Evolutionary conservation across 2,797 vertebrate genomes (phyloP), one percentile per base, ranked within the genome.

Genomic region (Periparus ater): DNA sequence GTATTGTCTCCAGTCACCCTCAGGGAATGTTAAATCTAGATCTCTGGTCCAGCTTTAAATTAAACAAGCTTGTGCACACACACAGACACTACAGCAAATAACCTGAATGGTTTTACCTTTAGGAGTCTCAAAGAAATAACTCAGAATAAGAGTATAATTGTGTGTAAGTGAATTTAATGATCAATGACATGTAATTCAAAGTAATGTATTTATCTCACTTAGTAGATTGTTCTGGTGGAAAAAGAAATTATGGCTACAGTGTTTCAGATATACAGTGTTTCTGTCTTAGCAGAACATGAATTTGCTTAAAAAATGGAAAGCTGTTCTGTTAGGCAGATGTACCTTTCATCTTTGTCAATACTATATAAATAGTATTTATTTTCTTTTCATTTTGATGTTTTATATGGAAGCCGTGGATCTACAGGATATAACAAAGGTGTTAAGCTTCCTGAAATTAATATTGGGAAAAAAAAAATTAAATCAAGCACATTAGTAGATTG

Each of bases 171-270:
- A 86, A 76, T 84, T 68, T 81, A 76, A 70, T 88, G 48, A 75
- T 63, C 62, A 70, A 2, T 84, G 36, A 38, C 29, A 63, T 48
- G 20, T 66, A 95, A 90, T 88, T 90, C 44, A 55, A 84, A 70
- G 62, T 68, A 86, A 65, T 90, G 29, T 61, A 74, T 89, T 94
- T 94, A 80, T 91, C 66, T 85, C 13, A 19, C 32, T 80, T 91
- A 66, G 38, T 29, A 91, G 73, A 36, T 60, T 91, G 27, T 57
- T 91, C 44, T 15, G 9, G 25, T 0, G 0, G 48, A 78, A 91
- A 54, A 81, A 89, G 25, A 72, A 90, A 44, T 81, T 51, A 30
- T 26, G 4, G 60, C 38, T 85, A 19, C 45, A 63, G 29, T 58
- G n/a, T 62, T 92, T 87, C 71, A 89, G 78, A 53, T 44, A 78